Evolutionary conservation across 2,113 vertebrate genomes (phyloP).

Genomic region (Antigone vipio): DNA sequence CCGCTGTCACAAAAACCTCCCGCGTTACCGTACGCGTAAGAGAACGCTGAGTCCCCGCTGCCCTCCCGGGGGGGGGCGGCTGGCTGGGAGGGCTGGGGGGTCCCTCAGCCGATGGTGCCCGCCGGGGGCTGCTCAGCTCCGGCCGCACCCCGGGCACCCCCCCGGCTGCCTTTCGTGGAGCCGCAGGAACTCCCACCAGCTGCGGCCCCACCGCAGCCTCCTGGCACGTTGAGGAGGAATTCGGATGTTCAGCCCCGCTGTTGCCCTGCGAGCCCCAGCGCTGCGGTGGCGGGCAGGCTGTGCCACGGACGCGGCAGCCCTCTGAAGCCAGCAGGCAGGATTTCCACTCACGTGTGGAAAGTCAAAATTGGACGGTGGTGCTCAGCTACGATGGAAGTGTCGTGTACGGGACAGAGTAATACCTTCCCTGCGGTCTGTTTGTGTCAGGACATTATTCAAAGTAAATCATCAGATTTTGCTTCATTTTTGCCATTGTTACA

Average conservation of each 20-base stretch:
- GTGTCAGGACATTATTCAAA: conserved; percentile 6
- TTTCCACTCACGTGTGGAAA: neutral
- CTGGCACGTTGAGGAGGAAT: neutral
- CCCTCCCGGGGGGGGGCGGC: too few species aligned
- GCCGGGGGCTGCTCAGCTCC: neutral
- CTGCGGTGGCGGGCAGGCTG: neutral
- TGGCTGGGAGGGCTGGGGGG: neutral
- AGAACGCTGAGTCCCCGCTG: too few species aligned
- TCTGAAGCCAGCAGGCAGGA: neutral
- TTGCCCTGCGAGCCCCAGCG: neutral
- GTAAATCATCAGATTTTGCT: conserved; percentile 18
- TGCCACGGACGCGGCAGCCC: rapidly evolving
- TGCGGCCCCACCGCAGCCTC: neutral
- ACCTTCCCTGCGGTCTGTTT: neutral
- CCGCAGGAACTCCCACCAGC: conserved; percentile 1
- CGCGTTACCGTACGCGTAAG: too few species aligned
- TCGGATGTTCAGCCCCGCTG: neutral
- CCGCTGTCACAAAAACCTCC: too few species aligned
- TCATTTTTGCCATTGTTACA: conserved; percentile 36
- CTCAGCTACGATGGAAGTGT: neutral
- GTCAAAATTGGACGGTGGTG: neutral
- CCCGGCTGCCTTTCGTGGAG: neutral
- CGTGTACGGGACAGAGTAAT: neutral
- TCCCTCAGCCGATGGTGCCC: neutral
- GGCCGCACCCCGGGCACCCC: neutral